A percentile compares a stretch with the other conserved stretches of the same genome.
Conservation (phyloP, 2,888 invertebrate species). For the Heliconius ethilla region DNA sequence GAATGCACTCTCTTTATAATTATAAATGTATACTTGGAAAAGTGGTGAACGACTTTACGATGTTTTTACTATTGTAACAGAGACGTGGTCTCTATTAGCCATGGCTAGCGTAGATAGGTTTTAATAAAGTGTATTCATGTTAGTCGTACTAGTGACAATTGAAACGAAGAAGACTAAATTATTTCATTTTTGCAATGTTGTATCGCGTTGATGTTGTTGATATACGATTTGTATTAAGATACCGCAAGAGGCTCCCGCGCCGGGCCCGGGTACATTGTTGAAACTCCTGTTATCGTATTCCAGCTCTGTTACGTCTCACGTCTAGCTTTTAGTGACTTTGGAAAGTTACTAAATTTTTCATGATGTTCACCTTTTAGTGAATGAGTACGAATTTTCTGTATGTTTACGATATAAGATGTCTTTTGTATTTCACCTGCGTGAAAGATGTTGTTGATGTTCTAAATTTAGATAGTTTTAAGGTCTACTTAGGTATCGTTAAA, state of each 20-base stretch:
- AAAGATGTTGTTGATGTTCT: slow-evolving; percentile 81
- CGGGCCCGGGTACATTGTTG: slow-evolving; percentile 56
- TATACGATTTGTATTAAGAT: slow-evolving; percentile 71
- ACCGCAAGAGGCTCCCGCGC: slow-evolving; percentile 44
- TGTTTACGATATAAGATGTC: slow-evolving; percentile 61
- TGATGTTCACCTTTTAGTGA: slow-evolving; percentile 65
- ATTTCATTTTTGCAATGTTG: slow-evolving; percentile 78
- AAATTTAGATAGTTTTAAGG: slow-evolving; percentile 71
- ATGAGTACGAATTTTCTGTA: slow-evolving; percentile 69
- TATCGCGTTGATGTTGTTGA: slow-evolving; percentile 75
- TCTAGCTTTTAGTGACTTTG: slow-evolving; percentile 54
- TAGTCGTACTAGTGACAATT: slow-evolving; percentile 77
- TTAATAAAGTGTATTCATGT: slow-evolving; percentile 72
- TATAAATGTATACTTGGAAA: slow-evolving; percentile 46
- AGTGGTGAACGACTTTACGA: slow-evolving; percentile 67
- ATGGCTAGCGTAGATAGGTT: slow-evolving; percentile 81
- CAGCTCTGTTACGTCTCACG: slow-evolving; percentile 56
- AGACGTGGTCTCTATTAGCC: slow-evolving; percentile 77
- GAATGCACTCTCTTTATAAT: slow-evolving; percentile 44
- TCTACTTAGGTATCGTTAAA: slow-evolving; percentile 77
- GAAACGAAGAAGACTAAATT: slow-evolving; percentile 82
- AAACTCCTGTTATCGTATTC: slow-evolving; percentile 52
- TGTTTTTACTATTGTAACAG: slow-evolving; percentile 74
- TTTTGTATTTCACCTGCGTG: slow-evolving; percentile 74
- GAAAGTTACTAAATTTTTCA: slow-evolving; percentile 51